Evolutionary conservation across 2,113 vertebrate genomes (phyloP).

Genomic region (Junco hyemalis): DNA sequence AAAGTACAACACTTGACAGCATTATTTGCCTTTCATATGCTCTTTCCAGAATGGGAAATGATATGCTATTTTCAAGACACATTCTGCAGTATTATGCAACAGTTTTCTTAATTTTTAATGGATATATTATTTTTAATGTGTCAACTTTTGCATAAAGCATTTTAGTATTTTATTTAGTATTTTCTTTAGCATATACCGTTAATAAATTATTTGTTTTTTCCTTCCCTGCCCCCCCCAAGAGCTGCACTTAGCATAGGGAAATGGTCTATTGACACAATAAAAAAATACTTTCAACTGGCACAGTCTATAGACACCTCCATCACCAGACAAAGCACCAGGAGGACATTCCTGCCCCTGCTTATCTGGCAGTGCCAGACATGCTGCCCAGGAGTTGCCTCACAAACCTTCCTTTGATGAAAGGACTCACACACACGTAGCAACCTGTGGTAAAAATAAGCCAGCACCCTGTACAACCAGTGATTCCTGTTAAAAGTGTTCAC

Average conservation of each 20-base stretch:
- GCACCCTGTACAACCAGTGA: not conserved
- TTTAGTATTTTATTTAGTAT: slow-evolving; percentile 64
- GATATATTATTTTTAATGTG: slow-evolving; percentile 43
- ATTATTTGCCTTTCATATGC: slow-evolving; percentile 21
- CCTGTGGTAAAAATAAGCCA: not conserved
- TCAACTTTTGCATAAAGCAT: slow-evolving; percentile 58
- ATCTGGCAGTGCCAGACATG: not conserved
- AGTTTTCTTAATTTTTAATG: slow-evolving; percentile 47
- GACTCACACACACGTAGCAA: not conserved
- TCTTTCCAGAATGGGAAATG: slow-evolving; percentile 16
- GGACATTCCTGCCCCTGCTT: not conserved
- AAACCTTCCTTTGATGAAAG: slow-evolving; percentile 6
- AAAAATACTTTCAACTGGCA: slow-evolving; percentile 44
- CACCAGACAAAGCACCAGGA: slow-evolving; percentile 1
- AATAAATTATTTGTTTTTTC: slow-evolving; percentile 58
- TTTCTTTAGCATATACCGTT: slow-evolving; percentile 49
- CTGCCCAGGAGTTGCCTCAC: not conserved
- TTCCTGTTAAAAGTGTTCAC: not conserved
- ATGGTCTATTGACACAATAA: slow-evolving; percentile 41
- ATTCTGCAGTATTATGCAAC: slow-evolving; percentile 32
- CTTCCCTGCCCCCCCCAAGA: not conserved
- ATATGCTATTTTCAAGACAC: slow-evolving; percentile 47
- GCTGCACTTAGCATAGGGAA: slow-evolving; percentile 19
- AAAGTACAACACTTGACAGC: slow-evolving; percentile 29
- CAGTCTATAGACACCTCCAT: not conserved